Conservation (phyloP, 2,113 vertebrate genomes). For the Scophthalmus maximus region DNA sequence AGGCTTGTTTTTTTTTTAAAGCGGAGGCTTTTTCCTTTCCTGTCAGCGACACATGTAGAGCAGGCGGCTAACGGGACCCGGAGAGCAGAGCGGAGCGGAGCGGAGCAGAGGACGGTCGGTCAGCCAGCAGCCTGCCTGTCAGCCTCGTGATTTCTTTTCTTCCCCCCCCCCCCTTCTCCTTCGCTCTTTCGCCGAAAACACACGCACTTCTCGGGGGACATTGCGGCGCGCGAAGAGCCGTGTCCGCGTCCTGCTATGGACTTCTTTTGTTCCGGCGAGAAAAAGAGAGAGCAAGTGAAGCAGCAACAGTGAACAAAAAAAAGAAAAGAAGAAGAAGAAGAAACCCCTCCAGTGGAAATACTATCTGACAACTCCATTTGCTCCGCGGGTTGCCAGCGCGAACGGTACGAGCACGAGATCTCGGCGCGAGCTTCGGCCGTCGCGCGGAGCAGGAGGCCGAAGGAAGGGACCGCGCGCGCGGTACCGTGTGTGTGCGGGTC, state of each 20-base stretch:
- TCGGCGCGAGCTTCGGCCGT: no score
- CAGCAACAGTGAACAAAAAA: conserved; percentile 41
- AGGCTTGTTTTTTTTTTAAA: conserved; percentile 78
- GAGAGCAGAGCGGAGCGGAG: not conserved
- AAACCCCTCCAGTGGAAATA: conserved; percentile 80
- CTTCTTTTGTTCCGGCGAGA: conserved; percentile 54
- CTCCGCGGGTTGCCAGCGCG: not conserved
- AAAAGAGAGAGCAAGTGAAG: conserved; percentile 54
- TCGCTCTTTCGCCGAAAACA: not conserved
- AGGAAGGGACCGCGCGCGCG: no score
- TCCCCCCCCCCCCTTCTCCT: no score
- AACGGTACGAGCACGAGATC: no score
- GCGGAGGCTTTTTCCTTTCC: conserved; percentile 88
- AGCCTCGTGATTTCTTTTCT: no score
- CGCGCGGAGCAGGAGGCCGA: conserved; percentile 60
- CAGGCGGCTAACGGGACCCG: conserved; percentile 63
- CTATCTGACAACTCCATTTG: conserved; percentile 84
- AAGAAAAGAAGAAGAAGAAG: conserved; percentile 27
- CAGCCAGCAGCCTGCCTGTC: not conserved
- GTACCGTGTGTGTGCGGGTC: conserved; percentile 9
- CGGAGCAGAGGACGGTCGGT: not conserved
- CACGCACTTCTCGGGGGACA: conserved; percentile 23
- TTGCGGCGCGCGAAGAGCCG: not conserved
- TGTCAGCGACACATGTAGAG: conserved; percentile 95
- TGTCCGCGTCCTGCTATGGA: conserved; percentile 53